Evolutionary conservation across 2,888 invertebrate genomes (phyloP).

Genomic region (Metopia argyrocephala): DNA sequence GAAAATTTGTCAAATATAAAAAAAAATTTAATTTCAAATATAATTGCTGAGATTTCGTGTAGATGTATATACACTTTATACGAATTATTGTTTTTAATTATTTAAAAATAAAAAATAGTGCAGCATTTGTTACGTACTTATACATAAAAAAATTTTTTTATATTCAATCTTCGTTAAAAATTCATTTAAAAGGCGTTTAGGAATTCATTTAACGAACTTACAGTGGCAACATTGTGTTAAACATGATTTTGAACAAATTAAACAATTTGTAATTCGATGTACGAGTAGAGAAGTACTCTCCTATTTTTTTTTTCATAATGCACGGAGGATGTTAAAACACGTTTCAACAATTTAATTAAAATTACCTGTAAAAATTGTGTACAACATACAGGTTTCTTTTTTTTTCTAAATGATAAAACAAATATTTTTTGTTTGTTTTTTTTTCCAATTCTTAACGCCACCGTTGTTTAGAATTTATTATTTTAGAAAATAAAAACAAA

Average conservation of each 20-base stretch:
- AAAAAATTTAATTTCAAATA: too few relatives aligned
- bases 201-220: too few relatives aligned
- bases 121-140: too few relatives aligned
- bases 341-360: conserved; percentile 61
- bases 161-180: neutral
- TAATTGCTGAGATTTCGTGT: too few relatives aligned
- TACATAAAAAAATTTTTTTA: neutral
- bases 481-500: too few relatives aligned
- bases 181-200: neutral
- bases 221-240: conserved; percentile 24
- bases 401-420: conserved; percentile 38
- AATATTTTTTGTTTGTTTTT: conserved; percentile 19
- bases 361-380: conserved; percentile 32
- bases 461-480: too few relatives aligned
- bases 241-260: conserved; percentile 37
- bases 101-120: too few relatives aligned
- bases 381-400: conserved; percentile 50
- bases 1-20: too few relatives aligned
- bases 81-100: too few relatives aligned
- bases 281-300: too few relatives aligned
- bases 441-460: conserved; percentile 15
- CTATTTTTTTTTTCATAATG: neutral
- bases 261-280: conserved; percentile 14
- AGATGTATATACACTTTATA: too few relatives aligned
- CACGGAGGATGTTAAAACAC: conserved; percentile 39